These are phyloP conservation scores for Falco concolor DNA, from an alignment of 2,797 vertebrate species.

Conservation along the genomic window DNA sequence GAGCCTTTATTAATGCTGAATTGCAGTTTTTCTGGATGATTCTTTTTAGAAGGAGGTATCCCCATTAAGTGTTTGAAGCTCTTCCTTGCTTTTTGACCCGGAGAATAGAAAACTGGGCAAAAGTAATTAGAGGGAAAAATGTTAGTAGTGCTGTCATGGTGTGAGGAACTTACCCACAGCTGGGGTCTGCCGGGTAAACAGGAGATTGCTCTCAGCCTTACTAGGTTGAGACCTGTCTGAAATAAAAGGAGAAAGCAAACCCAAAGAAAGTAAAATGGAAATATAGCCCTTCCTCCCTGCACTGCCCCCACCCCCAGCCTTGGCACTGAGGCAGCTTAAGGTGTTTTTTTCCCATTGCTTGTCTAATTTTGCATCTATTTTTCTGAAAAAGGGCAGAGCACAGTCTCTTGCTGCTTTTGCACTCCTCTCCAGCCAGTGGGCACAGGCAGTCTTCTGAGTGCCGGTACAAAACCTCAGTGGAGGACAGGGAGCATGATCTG, in stretches of 20 bases:
- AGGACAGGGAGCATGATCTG: background rate
- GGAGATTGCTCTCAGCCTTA: background rate
- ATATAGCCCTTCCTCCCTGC: background rate
- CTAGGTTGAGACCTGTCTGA: background rate
- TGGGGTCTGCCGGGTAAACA: background rate
- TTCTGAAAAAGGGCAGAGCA: background rate
- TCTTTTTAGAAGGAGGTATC: background rate
- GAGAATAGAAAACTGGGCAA: background rate
- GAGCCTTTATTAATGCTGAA: background rate
- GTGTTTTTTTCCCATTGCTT: background rate
- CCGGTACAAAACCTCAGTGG: background rate
- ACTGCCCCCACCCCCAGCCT: no score
- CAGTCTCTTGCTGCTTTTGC: background rate
- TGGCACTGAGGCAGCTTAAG: background rate
- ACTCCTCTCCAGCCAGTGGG: background rate
- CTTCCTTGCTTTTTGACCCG: background rate
- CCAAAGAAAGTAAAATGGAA: background rate
- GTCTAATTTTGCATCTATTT: background rate
- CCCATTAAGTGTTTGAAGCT: background rate
- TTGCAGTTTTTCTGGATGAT: background rate
- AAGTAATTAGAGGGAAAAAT: background rate
- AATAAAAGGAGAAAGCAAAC: background rate
- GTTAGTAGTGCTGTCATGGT: rapidly evolving
- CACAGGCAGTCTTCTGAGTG: background rate
- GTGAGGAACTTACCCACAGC: background rate